Evolutionary conservation across 2,113 vertebrate genomes (phyloP).

Genomic region (Neopipo cinnamomea): DNA sequence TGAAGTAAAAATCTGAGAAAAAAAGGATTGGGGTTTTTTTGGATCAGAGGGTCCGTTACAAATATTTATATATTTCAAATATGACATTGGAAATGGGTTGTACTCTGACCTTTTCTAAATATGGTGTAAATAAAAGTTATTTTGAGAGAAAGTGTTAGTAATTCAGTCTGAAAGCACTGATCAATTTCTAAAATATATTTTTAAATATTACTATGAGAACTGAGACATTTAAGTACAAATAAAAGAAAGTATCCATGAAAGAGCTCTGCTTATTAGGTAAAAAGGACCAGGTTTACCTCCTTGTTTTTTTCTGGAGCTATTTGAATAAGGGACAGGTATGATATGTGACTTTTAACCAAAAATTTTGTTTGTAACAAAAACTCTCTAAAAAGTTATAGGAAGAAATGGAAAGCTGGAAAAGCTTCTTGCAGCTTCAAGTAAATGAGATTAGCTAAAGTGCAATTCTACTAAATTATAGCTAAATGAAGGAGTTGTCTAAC

Average conservation of each 20-base stretch:
- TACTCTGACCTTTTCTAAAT: background rate
- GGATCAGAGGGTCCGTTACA: background rate
- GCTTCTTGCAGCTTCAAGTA: background rate
- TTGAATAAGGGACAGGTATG: background rate
- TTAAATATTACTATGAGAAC: background rate
- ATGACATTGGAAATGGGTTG: background rate
- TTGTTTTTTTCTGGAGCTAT: background rate
- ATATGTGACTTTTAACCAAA: background rate
- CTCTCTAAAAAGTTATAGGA: background rate
- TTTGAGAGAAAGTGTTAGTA: background rate
- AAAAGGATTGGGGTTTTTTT: background rate
- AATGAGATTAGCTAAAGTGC: background rate
- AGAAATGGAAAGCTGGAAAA: background rate
- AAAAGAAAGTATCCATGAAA: background rate
- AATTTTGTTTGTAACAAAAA: background rate
- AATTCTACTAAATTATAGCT: background rate
- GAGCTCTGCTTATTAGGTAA: background rate
- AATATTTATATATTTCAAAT: background rate
- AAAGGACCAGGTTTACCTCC: background rate
- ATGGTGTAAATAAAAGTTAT: background rate
- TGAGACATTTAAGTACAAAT: background rate
- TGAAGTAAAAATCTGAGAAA: background rate
- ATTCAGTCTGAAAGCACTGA: background rate
- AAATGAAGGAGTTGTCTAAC: background rate
- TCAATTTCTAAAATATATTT: background rate